Base-by-base conservation (phyloP, 2,113 vertebrate genomes). In the Pollimyrus isidori region DNA sequence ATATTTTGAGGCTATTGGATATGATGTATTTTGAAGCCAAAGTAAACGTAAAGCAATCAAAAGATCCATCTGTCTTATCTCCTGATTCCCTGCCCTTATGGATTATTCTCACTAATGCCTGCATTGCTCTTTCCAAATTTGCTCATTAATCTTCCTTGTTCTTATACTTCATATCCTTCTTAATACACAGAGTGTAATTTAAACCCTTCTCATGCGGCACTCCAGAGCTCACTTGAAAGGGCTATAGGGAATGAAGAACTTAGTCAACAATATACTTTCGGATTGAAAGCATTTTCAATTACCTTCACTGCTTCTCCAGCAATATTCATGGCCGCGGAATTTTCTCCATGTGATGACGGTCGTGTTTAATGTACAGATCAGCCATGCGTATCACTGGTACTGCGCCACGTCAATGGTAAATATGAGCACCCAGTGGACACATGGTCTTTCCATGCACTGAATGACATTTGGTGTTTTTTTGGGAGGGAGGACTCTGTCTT, bases 111-210 rank as follows among this genome's bases (percentile, higher is more conserved):
- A 91, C 89, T 88, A 90, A 90, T 93, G 94, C 95, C 93, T 95
- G 94, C 92, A 93, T 90, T 93, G 94, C 94, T 95, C 94, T 92
- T 94, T 95, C 93, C 94, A 92, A 94, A 95, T 93, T 90, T 91
- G 92, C 94, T 96, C 95, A 95, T 96, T 96, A 95, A 95, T 95
- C 94, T 95, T 93, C 93, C 94, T 94, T 95, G 95, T 95, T 96
- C 94, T 95, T 95, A 94, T 94, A 93, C 94, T 95, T 95, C 94
- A 95, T 92, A 94, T 93, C 91, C 88, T 92, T 90, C 90, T 93
- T 94, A 94, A 94, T 94, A 93, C 92, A 93, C 88, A 90, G 92
- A 92, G 89, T 90, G 89, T 45, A 69, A 92, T 89, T 91, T 91
- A 90, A 62, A 56, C 42, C 50, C 76, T 89, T 52, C 80, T 73